Base-by-base conservation (phyloP, 2,797 vertebrate species). In the Champsocephalus gunnari region DNA sequence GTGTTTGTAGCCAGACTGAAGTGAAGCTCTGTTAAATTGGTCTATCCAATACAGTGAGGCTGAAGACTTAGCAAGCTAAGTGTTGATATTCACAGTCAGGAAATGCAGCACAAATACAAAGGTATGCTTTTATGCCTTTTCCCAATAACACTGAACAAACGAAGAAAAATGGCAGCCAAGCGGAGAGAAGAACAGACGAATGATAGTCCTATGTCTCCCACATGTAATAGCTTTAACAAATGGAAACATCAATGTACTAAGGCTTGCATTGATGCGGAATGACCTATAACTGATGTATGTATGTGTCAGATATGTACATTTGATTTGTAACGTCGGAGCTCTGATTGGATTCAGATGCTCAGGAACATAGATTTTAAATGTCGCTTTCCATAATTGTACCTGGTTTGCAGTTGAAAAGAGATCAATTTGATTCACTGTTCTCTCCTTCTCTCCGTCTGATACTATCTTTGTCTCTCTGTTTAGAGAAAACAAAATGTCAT, bases 21-120 rank as follows among this genome's bases (percentile, higher is more conserved):
- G 70, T 77, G 77, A 84, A 73, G 49, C 34, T 24, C 80, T 82
- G 79, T 58, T 79, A 81, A 75, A 87, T 84, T 80, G 70, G 65
- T 77, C 66, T 57, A 71, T 80, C 56, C 61, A 60, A 41, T 55
- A 79, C 24, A 63, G 61, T 57, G 49, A 77, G 24, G 50, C 50
- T 50, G 51, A 70, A 48, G 43, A 79, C 49, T 65, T 70, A 48
- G 43, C 77, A 75, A 60, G 44, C 66, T 57, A 10, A 16, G 12
- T 48, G 59, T 51, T 3, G 75, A 83, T 79, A 81, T 71, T 60
- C 69, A 66, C 53, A 28, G 38, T 65, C 6, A 11, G 12, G 19
- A 53, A 59, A 64, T 8, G 34, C 14, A 34, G 69, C 38, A 34
- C 13, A 43, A 17, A 44, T 16, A 32, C 48, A 53, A 77, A 61